Evolutionary conservation across 64 coral and sea anemone species (phyloP), one percentile per base, ranked within the genome.

Genomic region (Stichodactyla helianthus): DNA sequence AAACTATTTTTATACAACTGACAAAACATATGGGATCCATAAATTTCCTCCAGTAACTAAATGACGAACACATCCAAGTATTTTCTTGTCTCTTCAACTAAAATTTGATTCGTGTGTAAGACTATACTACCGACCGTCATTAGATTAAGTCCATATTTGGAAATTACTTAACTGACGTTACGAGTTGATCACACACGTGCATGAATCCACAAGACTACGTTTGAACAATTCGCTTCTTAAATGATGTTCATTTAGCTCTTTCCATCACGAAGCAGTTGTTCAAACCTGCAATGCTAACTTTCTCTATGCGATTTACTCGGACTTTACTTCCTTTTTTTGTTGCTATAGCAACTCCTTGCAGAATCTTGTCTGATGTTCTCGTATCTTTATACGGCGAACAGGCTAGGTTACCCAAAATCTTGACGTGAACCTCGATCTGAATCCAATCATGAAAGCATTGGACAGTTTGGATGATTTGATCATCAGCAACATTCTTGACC

Each of bases 301-400:
- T 10, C 51, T 12, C 17, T 13, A 82, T 54, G 2, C 51, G 51
- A 22, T 82, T 50, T 57, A 82, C 79, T 53, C 50, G 54, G 53
- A 57, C 10, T 7, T 82, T 6, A 4, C 11, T n/a, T 82, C 51
- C 51, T 11, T 82, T 54, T 53, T 19, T 82, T 82, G 79, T 82
- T 57, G 50, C 79, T 52, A 82, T 82, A 10, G 79, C 79, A 82
- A 82, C 5, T 35, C 79, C 79, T 54, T 6, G 17, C 54, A 82
- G 79, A 82, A 54, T 52, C 12, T 23, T 20, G 4, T 23, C 68
- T 19, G 6, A 19, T 74, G 68, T 26, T 8, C 13, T 7, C 55
- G 9, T 13, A 5, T 74, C 68, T 4, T 26, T 74, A 74, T 74
- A 35, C 12, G 68, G 68, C 4, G 12, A 74, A 74, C 12, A 26